These are phyloP conservation scores for Orchestes rusci DNA, from an alignment of 2,888 invertebrate species.

Conservation along the genomic window DNA sequence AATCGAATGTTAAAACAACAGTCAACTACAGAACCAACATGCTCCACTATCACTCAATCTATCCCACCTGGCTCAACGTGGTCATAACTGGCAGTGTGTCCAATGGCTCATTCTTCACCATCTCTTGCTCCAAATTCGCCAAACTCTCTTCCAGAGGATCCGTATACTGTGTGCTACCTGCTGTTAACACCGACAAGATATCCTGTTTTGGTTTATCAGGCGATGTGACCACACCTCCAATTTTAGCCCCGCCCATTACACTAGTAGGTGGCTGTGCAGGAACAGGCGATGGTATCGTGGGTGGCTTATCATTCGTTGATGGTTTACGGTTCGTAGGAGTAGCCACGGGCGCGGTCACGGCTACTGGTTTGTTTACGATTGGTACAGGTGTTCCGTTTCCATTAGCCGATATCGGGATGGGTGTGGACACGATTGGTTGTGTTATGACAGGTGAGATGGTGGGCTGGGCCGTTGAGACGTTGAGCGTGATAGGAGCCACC, in stretches of 20 bases:
- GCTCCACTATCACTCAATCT: too few relatives aligned
- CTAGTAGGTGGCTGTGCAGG: slow-evolving; percentile 27
- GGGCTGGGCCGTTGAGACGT: too few relatives aligned
- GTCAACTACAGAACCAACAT: too few relatives aligned
- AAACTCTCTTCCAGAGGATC: slow-evolving; percentile 66
- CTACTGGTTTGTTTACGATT: slow-evolving; percentile 23
- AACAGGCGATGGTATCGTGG: slow-evolving; percentile 29
- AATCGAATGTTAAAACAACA: too few relatives aligned
- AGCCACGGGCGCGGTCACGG: slow-evolving; percentile 13
- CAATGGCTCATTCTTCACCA: slow-evolving; percentile 33
- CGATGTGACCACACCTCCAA: slow-evolving; percentile 32
- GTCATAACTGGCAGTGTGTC: slow-evolving; percentile 28
- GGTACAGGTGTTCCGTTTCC: slow-evolving; percentile 19
- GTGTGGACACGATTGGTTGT: neutral
- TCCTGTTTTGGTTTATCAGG: slow-evolving; percentile 39
- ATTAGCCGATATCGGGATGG: slow-evolving; percentile 24
- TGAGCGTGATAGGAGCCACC: too few relatives aligned
- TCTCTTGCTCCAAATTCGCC: slow-evolving; percentile 60
- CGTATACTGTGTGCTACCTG: slow-evolving; percentile 43
- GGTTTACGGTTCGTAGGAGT: slow-evolving; percentile 10
- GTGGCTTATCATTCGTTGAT: slow-evolving; percentile 34
- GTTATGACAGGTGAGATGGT: too few relatives aligned
- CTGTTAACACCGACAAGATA: slow-evolving; percentile 37
- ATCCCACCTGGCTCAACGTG: slow-evolving; percentile 21
- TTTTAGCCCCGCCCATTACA: slow-evolving; percentile 28